Percentiles rank a stretch among this genome's conserved stretches.
Evolutionary conservation across 2,113 vertebrate species (phyloP).

Genomic region (Cryptotis parvus): DNA sequence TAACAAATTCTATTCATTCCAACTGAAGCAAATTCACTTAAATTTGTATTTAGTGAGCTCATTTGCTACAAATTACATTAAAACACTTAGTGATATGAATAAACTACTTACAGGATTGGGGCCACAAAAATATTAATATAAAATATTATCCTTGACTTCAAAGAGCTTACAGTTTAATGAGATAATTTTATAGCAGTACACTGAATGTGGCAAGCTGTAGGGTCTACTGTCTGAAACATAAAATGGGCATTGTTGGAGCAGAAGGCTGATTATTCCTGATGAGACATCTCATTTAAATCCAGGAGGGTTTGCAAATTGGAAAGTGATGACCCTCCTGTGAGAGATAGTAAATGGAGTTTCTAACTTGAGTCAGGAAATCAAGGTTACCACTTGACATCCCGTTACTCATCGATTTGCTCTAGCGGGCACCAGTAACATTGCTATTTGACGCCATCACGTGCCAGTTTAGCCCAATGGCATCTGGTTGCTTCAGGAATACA

Average conservation of each 20-base stretch:
- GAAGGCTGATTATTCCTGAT: slow-evolving; percentile 1
- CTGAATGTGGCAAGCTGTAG: not conserved
- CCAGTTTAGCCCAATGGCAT: too few relatives aligned
- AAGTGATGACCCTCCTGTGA: not conserved
- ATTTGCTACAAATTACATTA: not conserved
- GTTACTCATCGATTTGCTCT: too few relatives aligned
- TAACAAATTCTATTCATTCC: not conserved
- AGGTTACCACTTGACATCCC: too few relatives aligned
- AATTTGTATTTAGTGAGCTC: not conserved
- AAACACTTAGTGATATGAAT: not conserved
- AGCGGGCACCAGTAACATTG: too few relatives aligned
- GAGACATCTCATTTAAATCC: slow-evolving; percentile 37
- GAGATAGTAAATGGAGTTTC: not conserved
- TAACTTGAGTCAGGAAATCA: not conserved
- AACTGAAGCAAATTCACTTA: slow-evolving; percentile 8
- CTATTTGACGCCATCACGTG: too few relatives aligned
- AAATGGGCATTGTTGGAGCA: not conserved
- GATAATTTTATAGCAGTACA: not conserved
- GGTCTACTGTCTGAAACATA: not conserved
- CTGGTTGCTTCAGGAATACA: too few relatives aligned
- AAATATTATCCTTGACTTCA: not conserved
- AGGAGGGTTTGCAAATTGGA: not conserved
- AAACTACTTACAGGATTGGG: not conserved
- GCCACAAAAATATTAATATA: not conserved
- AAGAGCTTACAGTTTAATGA: slow-evolving; percentile 38